These are phyloP conservation scores for Prenolepis imparis DNA, from an alignment of 2,888 invertebrate genomes.

Conservation along the genomic window DNA sequence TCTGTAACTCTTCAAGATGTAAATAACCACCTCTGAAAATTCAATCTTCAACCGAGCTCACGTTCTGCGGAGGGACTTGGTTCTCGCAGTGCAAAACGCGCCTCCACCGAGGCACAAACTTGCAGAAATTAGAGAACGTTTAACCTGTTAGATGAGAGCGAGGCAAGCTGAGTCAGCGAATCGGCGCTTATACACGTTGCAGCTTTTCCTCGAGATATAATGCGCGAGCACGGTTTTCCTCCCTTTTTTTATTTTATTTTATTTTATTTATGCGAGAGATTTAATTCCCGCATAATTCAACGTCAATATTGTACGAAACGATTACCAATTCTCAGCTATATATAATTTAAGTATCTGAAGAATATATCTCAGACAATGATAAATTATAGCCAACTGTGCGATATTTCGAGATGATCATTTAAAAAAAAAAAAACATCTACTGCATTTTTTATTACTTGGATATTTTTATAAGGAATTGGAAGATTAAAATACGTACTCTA, in stretches of 20 bases:
- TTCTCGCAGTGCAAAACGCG: slow-evolving; percentile 46
- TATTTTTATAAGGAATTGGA: neutral
- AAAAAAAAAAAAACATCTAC: neutral
- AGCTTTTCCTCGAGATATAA: slow-evolving; percentile 12
- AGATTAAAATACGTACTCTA: neutral
- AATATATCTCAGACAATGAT: neutral
- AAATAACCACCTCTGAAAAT: slow-evolving; percentile 58
- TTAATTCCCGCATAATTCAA: neutral
- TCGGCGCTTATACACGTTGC: slow-evolving; percentile 22
- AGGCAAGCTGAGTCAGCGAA: slow-evolving; percentile 36
- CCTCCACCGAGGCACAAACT: slow-evolving; percentile 48
- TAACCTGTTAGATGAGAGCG: slow-evolving; percentile 45
- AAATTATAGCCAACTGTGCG: neutral
- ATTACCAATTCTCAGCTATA: neutral
- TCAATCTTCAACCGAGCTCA: slow-evolving; percentile 57
- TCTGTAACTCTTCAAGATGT: slow-evolving; percentile 58
- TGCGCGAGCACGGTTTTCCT: neutral
- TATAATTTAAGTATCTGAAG: neutral
- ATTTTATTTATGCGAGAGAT: neutral
- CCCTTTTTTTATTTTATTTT: too few species aligned
- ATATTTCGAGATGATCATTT: neutral
- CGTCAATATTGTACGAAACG: neutral
- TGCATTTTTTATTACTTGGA: neutral
- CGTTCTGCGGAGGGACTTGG: slow-evolving; percentile 51
- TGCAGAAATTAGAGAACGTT: slow-evolving; percentile 56